Evolutionary conservation across 2,888 invertebrate species (phyloP), one percentile per base, ranked within the genome.

Genomic region (Perizoma affinitatum): DNA sequence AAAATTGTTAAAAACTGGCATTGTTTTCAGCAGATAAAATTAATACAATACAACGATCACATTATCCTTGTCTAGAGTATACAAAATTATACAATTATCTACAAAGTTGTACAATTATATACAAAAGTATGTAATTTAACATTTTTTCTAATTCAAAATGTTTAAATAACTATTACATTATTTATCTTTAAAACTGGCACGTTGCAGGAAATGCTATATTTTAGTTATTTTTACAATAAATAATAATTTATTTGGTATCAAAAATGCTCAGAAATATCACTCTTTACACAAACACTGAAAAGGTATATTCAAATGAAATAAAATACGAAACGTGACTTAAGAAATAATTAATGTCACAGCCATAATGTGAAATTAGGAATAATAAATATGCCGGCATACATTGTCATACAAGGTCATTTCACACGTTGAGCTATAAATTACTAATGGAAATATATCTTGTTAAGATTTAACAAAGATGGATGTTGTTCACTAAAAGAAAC

Each of bases 161-260:
- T 38, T 6, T 38, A 1, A 4, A 38, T 7, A 38, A 38, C 5
- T 38, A 38, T 7, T 38, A 22, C 22, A 38, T 38, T 38, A 38
- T 38, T 70, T 70, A 72, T 75, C 72, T 71, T 70, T 61, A 57
- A 49, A 70, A 88, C 88, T 88, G 88, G 87, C 88, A 86, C 87
- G 69, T 66, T 68, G 65, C 33, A 55, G 51, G 50, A 63, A 53
- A 49, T 5, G 33, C 33, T 41, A 33, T 9, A 10, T 52, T 40
- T 50, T 52, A 44, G 5, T 42, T 42, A 72, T 73, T 75, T 79
- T 74, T 80, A 83, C 76, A 85, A 88, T 87, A 89, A 89, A 86
- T 87, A 75, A 82, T 78, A 72, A 75, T 73, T 73, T 86, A 87
- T 90, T 90, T 90, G 90, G 90, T 86, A 88, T 90, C 89, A 84